Percentiles rank a stretch among this genome's conserved stretches.
Conservation (phyloP, 2,113 vertebrate genomes). For the Numida meleagris region DNA sequence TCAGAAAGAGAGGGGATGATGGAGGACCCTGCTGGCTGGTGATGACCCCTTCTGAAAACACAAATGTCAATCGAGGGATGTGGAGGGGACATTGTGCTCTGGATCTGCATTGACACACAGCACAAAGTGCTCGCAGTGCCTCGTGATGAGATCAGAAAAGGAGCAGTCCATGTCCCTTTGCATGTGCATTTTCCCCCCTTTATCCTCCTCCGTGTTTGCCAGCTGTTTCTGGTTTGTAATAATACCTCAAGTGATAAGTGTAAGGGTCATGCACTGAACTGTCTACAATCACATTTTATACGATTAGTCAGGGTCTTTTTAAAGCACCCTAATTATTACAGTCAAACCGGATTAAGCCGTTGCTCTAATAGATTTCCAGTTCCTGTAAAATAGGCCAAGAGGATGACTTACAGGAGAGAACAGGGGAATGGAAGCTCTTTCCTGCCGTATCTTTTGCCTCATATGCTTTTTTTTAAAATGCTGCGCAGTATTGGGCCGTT, state of each 20-base stretch:
- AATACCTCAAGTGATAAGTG: conserved; percentile 48
- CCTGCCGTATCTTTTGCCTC: not conserved
- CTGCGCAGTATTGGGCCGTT: not conserved
- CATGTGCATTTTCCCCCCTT: not conserved
- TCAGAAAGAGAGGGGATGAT: not conserved
- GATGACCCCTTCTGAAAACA: fast-evolving
- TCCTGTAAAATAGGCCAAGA: conserved; percentile 65
- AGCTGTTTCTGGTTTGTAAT: conserved; percentile 46
- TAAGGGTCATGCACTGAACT: conserved; percentile 55
- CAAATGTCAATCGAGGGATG: not conserved
- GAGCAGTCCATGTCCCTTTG: not conserved
- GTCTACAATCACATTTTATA: conserved; percentile 60
- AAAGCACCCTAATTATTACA: conserved; percentile 68
- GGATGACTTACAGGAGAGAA: not conserved
- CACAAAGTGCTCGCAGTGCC: not conserved
- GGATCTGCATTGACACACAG: not conserved
- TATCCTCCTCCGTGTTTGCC: conserved; percentile 14
- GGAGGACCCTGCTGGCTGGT: not conserved
- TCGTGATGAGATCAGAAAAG: not conserved
- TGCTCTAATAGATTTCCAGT: conserved; percentile 67
- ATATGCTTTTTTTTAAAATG: not conserved
- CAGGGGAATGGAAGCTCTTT: not conserved
- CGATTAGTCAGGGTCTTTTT: conserved; percentile 62
- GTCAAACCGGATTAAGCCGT: conserved; percentile 66
- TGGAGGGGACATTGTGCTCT: not conserved